A percentile compares a stretch with the other conserved stretches of the same genome.
Evolutionary conservation across 2,888 invertebrate species (phyloP).

Genomic region (Xiphydria camelus): DNA sequence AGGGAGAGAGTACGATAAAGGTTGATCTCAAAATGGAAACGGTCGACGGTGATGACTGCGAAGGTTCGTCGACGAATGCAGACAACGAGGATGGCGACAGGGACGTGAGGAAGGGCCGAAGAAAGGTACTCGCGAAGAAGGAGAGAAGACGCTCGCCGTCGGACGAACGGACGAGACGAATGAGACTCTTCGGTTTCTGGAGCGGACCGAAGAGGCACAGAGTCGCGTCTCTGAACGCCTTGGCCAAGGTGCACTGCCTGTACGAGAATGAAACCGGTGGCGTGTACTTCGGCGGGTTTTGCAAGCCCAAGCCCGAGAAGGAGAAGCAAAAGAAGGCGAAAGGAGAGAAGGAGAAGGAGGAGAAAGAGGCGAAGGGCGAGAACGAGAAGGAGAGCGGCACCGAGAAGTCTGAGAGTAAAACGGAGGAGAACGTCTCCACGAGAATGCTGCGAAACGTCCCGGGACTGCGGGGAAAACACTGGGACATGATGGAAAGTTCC

Average conservation of each 20-base stretch:
- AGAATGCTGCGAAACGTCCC: constrained; percentile 73
- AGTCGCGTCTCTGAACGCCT: constrained; percentile 85
- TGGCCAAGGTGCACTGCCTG: constrained; percentile 87
- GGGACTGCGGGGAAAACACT: constrained; percentile 79
- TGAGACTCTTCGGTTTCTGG: constrained; percentile 72
- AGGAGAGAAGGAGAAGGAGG: constrained; percentile 24
- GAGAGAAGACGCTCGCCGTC: constrained; percentile 41
- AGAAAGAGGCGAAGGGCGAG: constrained; percentile 24
- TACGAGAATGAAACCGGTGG: constrained; percentile 86
- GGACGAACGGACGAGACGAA: constrained; percentile 56
- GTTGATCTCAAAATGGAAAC: constrained; percentile 39
- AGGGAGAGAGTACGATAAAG: constrained; percentile 29
- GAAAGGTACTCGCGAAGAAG: constrained; percentile 26
- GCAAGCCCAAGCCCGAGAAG: constrained; percentile 61
- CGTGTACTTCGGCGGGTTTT: constrained; percentile 64
- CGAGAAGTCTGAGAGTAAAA: constrained; percentile 31
- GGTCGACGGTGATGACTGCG: constrained; percentile 27
- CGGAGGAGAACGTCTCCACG: constrained; percentile 49
- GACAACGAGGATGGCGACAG: constrained; percentile 15
- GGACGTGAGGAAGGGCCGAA: constrained; percentile 17
- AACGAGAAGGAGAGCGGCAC: constrained; percentile 31
- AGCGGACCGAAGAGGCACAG: constrained; percentile 80
- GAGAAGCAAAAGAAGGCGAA: constrained; percentile 59
- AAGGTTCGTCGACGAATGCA: neutral
- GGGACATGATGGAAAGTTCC: constrained; percentile 77